phyloP scores from a whole-genome alignment of 2,888 invertebrate genomes.

The Operophtera brumata region DNA sequence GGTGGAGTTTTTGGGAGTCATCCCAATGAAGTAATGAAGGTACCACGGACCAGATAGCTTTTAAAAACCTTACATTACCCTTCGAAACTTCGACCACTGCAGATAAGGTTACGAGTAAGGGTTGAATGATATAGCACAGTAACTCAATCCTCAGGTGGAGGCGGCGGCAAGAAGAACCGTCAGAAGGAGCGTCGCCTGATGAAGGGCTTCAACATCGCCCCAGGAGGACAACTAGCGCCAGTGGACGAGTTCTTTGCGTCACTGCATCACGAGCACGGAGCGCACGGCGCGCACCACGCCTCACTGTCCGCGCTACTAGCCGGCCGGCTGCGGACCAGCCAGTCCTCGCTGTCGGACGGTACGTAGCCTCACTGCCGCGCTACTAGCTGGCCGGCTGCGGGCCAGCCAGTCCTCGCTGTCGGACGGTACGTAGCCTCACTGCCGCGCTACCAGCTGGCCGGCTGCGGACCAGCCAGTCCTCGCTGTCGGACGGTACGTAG shows the following conservation, averaged over 20 bases:
- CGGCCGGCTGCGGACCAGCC: slow-evolving; percentile 69
- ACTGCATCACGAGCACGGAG: slow-evolving; percentile 82
- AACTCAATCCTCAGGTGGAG: slow-evolving; percentile 73
- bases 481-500: slow-evolving; percentile 60
- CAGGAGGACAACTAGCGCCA: slow-evolving; percentile 84
- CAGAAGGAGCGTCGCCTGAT: slow-evolving; percentile 95
- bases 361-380: slow-evolving; percentile 71
- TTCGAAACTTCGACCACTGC: not conserved
- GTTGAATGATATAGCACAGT: slow-evolving; percentile 7
- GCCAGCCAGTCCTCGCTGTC: slow-evolving; percentile 68
- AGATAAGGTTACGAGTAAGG: not conserved
- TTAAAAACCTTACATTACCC: not conserved
- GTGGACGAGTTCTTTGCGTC: slow-evolving; percentile 90
- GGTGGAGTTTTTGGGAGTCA: too few species aligned
- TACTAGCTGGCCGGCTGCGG: slow-evolving; percentile 82
- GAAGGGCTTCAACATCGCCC: slow-evolving; percentile 95
- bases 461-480: slow-evolving; percentile 66
- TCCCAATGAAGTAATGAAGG: too few species aligned
- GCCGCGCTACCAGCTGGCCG: slow-evolving; percentile 85
- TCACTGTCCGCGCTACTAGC: slow-evolving; percentile 86
- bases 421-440: slow-evolving; percentile 47
- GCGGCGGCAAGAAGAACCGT: slow-evolving; percentile 95
- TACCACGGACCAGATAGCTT: too few species aligned
- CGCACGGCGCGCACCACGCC: slow-evolving; percentile 68
- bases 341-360: slow-evolving; percentile 70